These are phyloP conservation scores for Sphecodes monilicornis DNA, from an alignment of 2,888 invertebrate species.

Conservation along the genomic window DNA sequence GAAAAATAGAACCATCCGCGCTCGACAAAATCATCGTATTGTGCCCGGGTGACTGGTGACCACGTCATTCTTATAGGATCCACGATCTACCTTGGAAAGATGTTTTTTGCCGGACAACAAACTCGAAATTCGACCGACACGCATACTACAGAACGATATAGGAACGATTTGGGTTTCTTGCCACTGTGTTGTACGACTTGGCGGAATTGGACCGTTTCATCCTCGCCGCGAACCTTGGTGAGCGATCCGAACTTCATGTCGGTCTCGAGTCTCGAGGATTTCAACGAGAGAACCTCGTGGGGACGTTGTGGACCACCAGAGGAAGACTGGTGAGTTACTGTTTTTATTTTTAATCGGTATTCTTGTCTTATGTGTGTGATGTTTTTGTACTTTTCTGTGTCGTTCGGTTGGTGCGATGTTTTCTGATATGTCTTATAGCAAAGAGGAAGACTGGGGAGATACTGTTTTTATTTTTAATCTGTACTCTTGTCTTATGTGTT, in stretches of 20 bases:
- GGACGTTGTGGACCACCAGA: neutral
- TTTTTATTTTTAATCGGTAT: too few species aligned
- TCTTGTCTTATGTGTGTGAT: too few species aligned
- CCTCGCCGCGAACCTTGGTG: neutral
- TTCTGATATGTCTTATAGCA: too few species aligned
- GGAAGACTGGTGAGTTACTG: too few species aligned
- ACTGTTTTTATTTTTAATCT: too few species aligned
- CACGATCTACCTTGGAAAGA: neutral
- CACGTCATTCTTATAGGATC: conserved; percentile 40
- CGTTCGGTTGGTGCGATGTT: too few species aligned
- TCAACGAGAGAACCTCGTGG: neutral
- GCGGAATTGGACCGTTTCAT: conserved; percentile 8
- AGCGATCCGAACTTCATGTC: neutral
- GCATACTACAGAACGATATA: conserved; percentile 4
- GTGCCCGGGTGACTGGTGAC: conserved; percentile 48
- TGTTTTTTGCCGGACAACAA: neutral
- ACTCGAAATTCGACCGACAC: conserved; percentile 23
- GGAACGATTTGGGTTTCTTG: neutral
- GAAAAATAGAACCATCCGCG: conserved; percentile 6
- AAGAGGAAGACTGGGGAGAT: too few species aligned
- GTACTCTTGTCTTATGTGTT: too few species aligned
- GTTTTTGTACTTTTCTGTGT: too few species aligned
- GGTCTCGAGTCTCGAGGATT: neutral
- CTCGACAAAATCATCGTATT: conserved; percentile 71
- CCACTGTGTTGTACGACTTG: neutral